Evolutionary conservation across 2,888 invertebrate species (phyloP).

Genomic region (Eristalis intricaria): DNA sequence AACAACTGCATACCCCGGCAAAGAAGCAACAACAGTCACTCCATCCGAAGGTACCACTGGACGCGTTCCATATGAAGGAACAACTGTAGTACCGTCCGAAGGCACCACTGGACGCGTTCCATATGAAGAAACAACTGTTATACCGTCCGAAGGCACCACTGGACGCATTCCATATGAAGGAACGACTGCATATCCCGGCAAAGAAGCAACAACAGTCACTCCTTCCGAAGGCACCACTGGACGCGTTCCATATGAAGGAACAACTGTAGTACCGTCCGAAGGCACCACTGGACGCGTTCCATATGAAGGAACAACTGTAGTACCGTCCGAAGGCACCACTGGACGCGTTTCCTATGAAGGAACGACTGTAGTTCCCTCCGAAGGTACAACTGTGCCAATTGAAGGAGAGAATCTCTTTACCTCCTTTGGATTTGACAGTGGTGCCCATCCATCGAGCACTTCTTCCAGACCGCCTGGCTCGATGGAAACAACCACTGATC

Average conservation of each 20-base stretch:
- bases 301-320: background rate
- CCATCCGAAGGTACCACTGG: background rate
- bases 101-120: background rate
- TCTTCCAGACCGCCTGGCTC: too few relatives aligned
- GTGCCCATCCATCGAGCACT: background rate
- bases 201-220: background rate
- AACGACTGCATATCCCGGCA: background rate
- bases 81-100: background rate
- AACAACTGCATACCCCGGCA: constrained; percentile 3
- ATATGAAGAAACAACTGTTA: background rate
- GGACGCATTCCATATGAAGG: background rate
- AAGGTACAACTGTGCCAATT: background rate
- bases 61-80: background rate
- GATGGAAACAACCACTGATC: too few relatives aligned
- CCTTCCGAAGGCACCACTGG: background rate
- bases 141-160: background rate
- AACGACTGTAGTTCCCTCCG: background rate
- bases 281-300: background rate
- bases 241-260: background rate
- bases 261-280: background rate
- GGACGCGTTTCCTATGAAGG: background rate
- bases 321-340: background rate
- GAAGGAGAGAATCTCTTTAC: background rate
- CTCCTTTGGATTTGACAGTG: background rate
- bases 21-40: background rate